Base-by-base conservation (phyloP, 2,113 vertebrate genomes). In the Sinocyclocheilus grahami region DNA sequence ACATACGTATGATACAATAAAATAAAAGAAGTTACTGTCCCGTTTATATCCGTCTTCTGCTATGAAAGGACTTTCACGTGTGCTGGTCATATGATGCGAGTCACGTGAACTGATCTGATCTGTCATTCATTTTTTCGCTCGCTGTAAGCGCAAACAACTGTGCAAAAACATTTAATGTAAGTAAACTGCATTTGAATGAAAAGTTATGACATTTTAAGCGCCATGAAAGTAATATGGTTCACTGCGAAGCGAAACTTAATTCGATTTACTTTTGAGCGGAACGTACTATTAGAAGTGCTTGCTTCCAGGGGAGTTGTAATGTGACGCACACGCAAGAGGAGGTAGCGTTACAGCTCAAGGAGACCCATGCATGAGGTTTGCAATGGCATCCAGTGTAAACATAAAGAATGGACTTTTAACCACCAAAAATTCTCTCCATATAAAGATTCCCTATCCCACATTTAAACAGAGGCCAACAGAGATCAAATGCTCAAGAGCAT, bases 371-470 rank as follows among this genome's bases (percentile, higher is more conserved):
- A 18, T 42, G 16, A 16, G 58, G 58, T 22, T 27, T 27, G 91
- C 90, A 78, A 95, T 96, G 95, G 93, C 94, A 78, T 16, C 90
- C 1, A 65, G 89, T 8, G 5, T 92, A 37, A 78, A 88, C 46
- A 72, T 24, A 8, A 93, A 88, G 81, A 87, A 84, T 78, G 91
- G 89, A 16, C 37, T 88, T 84, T 78, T 92, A 48, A 65, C 88
- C 13, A 74, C 83, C 30, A 87, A 85, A 24, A 87, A 83, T 20
- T 76, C 51, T 12, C 2, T 93, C 0, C 78, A 85, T 53, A 9
- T 86, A 83, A n/a, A 80, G 78, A 2, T 78, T 85, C 0, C 88
- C 88, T 62, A 16, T 62, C 22, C 74, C 8, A 77, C 83, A 7
- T 78, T 87, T 33, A 2, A 85, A 5, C 87, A 72, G 24, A 90